Conservation (phyloP, 2,888 invertebrate species). For the Cyclophora albipunctata region DNA sequence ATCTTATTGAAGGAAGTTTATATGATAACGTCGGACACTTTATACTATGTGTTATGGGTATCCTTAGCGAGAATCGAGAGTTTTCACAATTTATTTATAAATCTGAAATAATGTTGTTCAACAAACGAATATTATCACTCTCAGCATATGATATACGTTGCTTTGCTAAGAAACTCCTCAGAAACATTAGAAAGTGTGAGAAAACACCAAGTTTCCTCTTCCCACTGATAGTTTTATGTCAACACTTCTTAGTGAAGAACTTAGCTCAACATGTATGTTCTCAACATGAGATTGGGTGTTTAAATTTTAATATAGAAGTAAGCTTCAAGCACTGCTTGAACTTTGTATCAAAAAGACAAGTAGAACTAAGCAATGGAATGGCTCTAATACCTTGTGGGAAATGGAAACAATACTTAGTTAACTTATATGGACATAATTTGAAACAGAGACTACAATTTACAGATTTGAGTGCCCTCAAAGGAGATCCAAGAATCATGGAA, state of each 20-base stretch:
- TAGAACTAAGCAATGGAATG: constrained; percentile 67
- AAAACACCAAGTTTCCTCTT: constrained; percentile 24
- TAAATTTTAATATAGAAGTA: constrained; percentile 47
- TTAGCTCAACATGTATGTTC: constrained; percentile 47
- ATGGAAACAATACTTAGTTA: constrained; percentile 69
- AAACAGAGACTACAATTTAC: constrained; percentile 38
- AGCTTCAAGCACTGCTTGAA: constrained; percentile 73
- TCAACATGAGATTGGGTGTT: constrained; percentile 36
- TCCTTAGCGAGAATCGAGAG: constrained; percentile 37
- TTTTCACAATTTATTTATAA: constrained; percentile 47
- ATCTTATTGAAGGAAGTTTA: constrained; percentile 73
- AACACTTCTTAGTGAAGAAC: constrained; percentile 48
- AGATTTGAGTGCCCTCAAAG: constrained; percentile 33
- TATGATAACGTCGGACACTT: constrained; percentile 78
- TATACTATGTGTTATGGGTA: constrained; percentile 59
- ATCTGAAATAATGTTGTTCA: constrained; percentile 50
- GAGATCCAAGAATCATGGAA: constrained; percentile 51
- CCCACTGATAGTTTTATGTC: constrained; percentile 43
- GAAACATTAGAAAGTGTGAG: constrained; percentile 37
- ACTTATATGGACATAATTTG: constrained; percentile 65
- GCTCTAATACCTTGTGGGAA: constrained; percentile 71
- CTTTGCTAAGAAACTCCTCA: constrained; percentile 51
- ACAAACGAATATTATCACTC: constrained; percentile 34
- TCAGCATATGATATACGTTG: constrained; percentile 49
- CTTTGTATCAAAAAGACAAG: constrained; percentile 68